Evolutionary conservation across 2,797 vertebrate species (phyloP), one percentile per base, ranked within the genome.

Genomic region (Chaunax sp.): DNA sequence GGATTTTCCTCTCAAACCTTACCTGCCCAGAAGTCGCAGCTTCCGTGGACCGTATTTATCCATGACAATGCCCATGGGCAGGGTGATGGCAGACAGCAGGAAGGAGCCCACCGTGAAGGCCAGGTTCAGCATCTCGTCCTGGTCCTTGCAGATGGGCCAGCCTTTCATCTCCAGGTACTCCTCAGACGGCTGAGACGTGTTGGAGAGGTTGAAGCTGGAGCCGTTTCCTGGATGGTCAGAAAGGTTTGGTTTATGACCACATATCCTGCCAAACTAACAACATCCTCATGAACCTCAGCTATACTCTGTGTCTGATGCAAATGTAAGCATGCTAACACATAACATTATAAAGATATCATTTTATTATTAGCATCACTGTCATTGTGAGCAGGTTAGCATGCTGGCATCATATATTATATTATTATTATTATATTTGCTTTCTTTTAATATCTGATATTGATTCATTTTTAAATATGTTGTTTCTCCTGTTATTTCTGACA

Each of bases 71-170:
- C 94, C 94, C 72, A 80, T 95, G 80, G 92, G 98, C 77, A 99
- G 89, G 0, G 97, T 98, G 90, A 99, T 99, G 58, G 98, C 97
- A 0, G 97, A 98, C 76, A 99, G 94, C 80, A 99, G 92, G 92
- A 99, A 99, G 85, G 98, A 99, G 76, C 98, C 98, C 1, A 99
- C 91, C 0, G 98, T 99, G 92, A 99, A 99, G 38, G 98, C 98
- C 91, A 99, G 78, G 88, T 99, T 99, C 57, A 99, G 90, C 96
- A 97, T 99, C 85, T 99, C 98, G 0, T 99, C 98, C 92, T 98
- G 97, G 67, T 96, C 96, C 1, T 96, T 95, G 88, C 97, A 99
- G 90, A 96, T 95, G 49, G 94, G 92, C 98, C 98, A 99, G 60
- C 90, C 93, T 0, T 96, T 96, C 86, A 96, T 90, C 53, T 84